Base-by-base conservation (phyloP, 92 coral and sea anemone genomes). In the Zoanthus sociatus region DNA sequence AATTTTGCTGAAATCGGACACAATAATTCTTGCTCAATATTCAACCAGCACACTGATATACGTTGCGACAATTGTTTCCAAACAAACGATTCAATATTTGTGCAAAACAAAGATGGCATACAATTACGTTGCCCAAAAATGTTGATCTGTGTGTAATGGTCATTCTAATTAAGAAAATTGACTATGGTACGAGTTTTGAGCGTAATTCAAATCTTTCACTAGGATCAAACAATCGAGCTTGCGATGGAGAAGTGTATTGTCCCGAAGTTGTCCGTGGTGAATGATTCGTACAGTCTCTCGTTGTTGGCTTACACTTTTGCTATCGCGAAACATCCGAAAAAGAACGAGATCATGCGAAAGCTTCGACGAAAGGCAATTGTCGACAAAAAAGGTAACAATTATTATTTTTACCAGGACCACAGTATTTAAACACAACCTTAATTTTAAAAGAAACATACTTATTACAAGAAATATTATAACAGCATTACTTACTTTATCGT, bases 261-360 rank as follows among this genome's bases (percentile, higher is more conserved):
- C 30, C 17, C 71, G 20, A 73, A 77, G 53, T 18, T 88, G 78
- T 51, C 89, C 44, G 86, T 71, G 55, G 89, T 92, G 69, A 92
- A 90, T 14, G 98, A 95, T 70, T 81, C 98, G 4, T 96, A 96
- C 92, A 79, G 96, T 47, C 84, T 89, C 31, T 95, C 98, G 1
- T 67, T 96, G 79, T 88, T 96, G 14, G 92, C 96, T 3, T 96
- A 91, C 90, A 92, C 96, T 12, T 81, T 92, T 67, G 77, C 93
- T 17, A 75, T 96, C 37, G 98, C 95, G 7, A 71, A 78, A 6
- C 93, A 95, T 69, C 83, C 83, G 33, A 56, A 77, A 31, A 74
- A 83, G 30, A 55, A 17, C 26, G 78, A 79, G n/a, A 50, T 94
- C 83, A 58, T 95, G 58, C 73, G 13, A 9, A 84, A 78, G 17